Conservation (phyloP, 2,113 vertebrate species). For the Gorilla gorilla region DNA sequence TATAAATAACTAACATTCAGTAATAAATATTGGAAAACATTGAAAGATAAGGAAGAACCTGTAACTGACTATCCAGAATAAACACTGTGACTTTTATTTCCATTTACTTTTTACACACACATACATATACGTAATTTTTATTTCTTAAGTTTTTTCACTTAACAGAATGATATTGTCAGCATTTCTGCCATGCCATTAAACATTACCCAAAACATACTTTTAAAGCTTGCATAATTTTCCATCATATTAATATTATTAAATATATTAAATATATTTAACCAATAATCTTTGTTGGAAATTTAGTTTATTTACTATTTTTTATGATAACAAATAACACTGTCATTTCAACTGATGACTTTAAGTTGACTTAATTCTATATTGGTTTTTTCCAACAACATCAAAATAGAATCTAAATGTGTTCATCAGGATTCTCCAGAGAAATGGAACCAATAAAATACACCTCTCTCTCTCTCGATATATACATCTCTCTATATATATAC, state of each 20-base stretch:
- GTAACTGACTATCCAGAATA: not conserved
- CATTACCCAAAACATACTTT: not conserved
- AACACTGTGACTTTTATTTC: not conserved
- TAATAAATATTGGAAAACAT: not conserved
- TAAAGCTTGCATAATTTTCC: not conserved
- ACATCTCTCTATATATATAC: not conserved
- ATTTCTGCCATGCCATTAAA: not conserved
- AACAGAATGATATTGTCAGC: not conserved
- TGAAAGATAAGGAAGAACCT: not conserved
- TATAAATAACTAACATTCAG: not conserved
- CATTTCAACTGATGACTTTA: not conserved
- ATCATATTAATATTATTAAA: not conserved
- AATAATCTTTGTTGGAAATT: not conserved
- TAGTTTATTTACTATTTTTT: not conserved
- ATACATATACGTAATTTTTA: not conserved
- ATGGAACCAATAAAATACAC: not conserved
- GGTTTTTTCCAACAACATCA: not conserved
- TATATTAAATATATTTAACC: constrained; percentile 22
- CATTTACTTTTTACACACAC: not conserved
- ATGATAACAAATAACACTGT: not conserved
- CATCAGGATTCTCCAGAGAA: not conserved
- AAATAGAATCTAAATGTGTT: not conserved
- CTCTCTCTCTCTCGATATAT: not conserved
- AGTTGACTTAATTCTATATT: not conserved
- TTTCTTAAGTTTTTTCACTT: not conserved